Base-by-base conservation (phyloP, 23 tunicate species). In the Trididemnum clinides region DNA sequence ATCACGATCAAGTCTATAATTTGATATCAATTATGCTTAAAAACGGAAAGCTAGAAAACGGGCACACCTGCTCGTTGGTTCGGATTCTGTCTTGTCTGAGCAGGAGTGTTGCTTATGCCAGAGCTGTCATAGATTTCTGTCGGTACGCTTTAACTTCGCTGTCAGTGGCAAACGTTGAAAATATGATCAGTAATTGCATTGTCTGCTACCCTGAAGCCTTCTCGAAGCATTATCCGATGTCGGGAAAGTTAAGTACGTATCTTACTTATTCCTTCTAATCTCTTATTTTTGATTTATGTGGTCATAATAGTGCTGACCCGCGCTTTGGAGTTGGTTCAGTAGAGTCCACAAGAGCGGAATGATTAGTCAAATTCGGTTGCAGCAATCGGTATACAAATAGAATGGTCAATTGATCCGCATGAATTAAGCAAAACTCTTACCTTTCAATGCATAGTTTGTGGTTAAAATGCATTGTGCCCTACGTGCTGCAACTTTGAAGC, bases 181-280 rank as follows among this genome's bases (percentile, higher is more conserved):
- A 4, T 21, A 1, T 78, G 39, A 6, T 78, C 20, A 29, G 6
- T 23, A 39, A 78, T 30, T 51, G 83, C 66, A 51, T 78, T 18
- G 65, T 39, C 10, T 78, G 66, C 39, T 78, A 78, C 28, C 83
- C 83, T 28, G 66, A 51, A 29, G 83, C 83, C 12, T 51, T 54
- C 38, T 54, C 66, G 26, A 29, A 51, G 25, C 35, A 3, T 25
- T 78, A 25, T 51, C 83, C 66, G 10, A 6, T 22, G 22, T 27
- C 83, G 1, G 64, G 80, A 38, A 73, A 37, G 19, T 5, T 73
- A 38, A 1, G 80, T 73, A 38, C n/a, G 80, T 38, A 5, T 7
- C 10, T 7, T 18, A 62, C n/a, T 22, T 6, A 18, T 62, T 23
- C 27, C 6, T 62, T 62, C 70, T 10, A 18, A 21, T 21, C 25